phyloP scores from a whole-genome alignment of 2,113 vertebrate species.

The Bufo gargarizans region DNA sequence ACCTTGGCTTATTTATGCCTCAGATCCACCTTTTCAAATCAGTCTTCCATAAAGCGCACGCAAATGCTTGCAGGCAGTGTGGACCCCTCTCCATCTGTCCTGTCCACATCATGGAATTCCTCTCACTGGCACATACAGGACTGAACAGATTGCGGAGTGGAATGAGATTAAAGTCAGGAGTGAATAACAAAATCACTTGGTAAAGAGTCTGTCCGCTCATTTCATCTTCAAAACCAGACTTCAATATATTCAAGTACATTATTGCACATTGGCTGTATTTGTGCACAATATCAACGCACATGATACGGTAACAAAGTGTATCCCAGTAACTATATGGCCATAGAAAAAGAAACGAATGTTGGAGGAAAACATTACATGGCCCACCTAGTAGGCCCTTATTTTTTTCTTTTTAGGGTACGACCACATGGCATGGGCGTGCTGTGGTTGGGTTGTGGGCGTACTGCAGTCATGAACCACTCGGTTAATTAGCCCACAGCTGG shows the following conservation, averaged over 20 bases:
- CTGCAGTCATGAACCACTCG: no score
- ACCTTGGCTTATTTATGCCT: constrained; percentile 53
- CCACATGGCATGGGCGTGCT: no score
- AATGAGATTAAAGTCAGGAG: constrained; percentile 50
- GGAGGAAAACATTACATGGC: no score
- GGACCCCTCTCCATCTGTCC: constrained; percentile 52
- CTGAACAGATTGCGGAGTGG: constrained; percentile 52
- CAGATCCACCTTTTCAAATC: constrained; percentile 55
- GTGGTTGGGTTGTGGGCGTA: no score
- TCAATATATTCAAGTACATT: background rate
- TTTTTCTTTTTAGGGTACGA: no score
- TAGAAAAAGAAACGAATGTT: no score
- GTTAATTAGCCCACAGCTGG: no score
- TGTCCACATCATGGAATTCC: constrained; percentile 39
- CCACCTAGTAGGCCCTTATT: no score
- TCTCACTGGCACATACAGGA: constrained; percentile 38
- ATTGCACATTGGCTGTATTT: background rate
- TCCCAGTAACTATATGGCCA: background rate
- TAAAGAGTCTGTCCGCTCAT: constrained; percentile 3
- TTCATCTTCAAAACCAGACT: background rate
- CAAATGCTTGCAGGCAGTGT: constrained; percentile 50
- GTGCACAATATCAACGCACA: background rate
- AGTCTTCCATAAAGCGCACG: constrained; percentile 44
- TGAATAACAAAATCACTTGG: constrained; percentile 27
- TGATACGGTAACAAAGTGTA: background rate